Evolutionary conservation across 2,797 vertebrate species (phyloP).

Genomic region (Hybognathus amarus): DNA sequence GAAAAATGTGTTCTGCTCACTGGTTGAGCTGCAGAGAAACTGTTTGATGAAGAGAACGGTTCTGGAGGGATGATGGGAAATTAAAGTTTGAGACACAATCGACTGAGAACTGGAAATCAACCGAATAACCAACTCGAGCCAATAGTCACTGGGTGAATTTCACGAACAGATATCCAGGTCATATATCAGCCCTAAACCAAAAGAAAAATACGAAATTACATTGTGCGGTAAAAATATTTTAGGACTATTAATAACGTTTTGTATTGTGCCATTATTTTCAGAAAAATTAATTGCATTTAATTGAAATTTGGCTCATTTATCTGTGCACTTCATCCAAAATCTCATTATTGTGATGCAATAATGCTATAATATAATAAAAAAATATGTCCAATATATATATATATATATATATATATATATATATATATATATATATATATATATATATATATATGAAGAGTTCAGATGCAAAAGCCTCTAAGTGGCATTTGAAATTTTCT

Average conservation of each 20-base stretch:
- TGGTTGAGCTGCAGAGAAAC: conserved; percentile 74
- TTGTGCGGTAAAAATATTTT: neutral
- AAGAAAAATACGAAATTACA: neutral
- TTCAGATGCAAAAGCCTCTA: too few relatives aligned
- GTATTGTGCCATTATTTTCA: neutral
- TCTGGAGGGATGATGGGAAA: conserved; percentile 53
- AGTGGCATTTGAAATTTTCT: too few relatives aligned
- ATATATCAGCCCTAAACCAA: neutral
- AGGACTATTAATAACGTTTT: neutral
- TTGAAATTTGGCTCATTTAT: too few relatives aligned
- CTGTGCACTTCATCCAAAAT: neutral
- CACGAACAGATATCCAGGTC: neutral
- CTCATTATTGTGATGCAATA: neutral
- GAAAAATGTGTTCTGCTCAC: conserved; percentile 70
- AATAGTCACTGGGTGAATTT: neutral
- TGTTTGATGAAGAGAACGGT: conserved; percentile 42
- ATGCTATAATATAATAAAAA: neutral
- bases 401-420: too few relatives aligned
- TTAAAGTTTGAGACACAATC: conserved; percentile 46
- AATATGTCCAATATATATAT: neutral
- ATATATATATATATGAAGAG: too few relatives aligned
- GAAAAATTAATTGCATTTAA: neutral
- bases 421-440: too few relatives aligned
- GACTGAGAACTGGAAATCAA: neutral
- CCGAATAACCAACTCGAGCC: neutral